phyloP scores from a whole-genome alignment of 2,113 vertebrate genomes.

The Rhea americana region DNA sequence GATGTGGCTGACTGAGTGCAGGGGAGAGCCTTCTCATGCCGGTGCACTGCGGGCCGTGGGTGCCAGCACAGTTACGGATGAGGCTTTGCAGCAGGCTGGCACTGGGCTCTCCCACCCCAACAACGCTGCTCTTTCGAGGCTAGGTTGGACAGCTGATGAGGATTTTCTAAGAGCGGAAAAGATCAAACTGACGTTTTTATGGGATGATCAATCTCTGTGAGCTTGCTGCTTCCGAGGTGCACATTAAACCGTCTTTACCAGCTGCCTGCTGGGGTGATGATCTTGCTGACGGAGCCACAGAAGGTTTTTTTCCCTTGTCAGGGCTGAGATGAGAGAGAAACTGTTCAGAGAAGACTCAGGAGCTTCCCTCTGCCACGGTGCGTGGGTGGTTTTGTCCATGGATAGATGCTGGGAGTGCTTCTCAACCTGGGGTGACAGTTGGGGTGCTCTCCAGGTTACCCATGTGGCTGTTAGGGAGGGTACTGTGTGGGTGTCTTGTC shows the following conservation, averaged over 20 bases:
- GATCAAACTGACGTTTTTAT: conserved; percentile 11
- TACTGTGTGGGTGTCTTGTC: background rate
- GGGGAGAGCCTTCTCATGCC: fast-evolving
- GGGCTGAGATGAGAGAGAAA: background rate
- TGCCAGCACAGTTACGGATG: background rate
- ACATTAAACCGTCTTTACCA: background rate
- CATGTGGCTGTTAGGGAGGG: background rate
- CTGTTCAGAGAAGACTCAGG: background rate
- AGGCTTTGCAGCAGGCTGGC: background rate
- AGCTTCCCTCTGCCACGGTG: background rate
- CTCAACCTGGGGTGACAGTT: background rate
- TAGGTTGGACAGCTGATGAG: background rate
- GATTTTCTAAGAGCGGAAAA: background rate
- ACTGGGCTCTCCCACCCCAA: background rate
- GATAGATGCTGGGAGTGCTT: background rate
- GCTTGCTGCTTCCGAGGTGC: conserved; percentile 15
- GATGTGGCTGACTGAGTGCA: fast-evolving
- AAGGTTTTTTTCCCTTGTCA: background rate
- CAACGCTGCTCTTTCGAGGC: background rate
- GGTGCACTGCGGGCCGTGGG: background rate
- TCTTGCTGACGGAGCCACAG: background rate
- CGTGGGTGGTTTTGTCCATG: background rate
- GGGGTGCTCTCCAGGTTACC: background rate
- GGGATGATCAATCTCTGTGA: conserved; percentile 11
- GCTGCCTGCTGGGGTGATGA: conserved; percentile 33